phyloP scores from a whole-genome alignment of 2,888 invertebrate species.

The Phragmatobia fuliginosa region DNA sequence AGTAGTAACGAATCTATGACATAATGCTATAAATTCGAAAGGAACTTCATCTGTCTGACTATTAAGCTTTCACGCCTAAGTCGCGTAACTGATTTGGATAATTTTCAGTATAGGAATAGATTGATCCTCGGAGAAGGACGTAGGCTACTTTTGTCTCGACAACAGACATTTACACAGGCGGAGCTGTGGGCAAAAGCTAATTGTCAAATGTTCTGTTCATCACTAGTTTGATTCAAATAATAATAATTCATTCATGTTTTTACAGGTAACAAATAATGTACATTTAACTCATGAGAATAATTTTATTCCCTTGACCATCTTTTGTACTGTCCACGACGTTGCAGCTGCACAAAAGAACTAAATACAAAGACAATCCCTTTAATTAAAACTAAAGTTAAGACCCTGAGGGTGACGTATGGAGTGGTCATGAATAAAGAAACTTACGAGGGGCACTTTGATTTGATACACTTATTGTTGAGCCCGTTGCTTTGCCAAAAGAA shows the following conservation, averaged over 20 bases:
- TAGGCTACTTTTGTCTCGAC: too few species aligned
- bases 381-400: conserved; percentile 80
- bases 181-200: too few species aligned
- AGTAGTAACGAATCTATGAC: neutral
- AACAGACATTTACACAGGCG: too few species aligned
- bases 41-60: too few species aligned
- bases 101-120: too few species aligned
- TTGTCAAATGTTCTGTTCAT: neutral
- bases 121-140: too few species aligned
- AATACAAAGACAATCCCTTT: conserved; percentile 66
- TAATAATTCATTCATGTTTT: neutral
- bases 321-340: conserved; percentile 6
- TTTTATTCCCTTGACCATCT: conserved; percentile 1
- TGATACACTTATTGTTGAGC: conserved; percentile 82
- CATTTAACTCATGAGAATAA: neutral
- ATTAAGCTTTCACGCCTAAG: too few species aligned
- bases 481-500: conserved; percentile 74
- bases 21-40: too few species aligned
- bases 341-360: conserved; percentile 24
- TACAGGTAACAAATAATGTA: neutral
- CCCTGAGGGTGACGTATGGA: conserved; percentile 64
- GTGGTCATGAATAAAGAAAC: conserved; percentile 79
- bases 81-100: too few species aligned
- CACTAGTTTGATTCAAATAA: neutral
- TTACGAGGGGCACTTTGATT: conserved; percentile 79